phyloP scores from a whole-genome alignment of 2,888 invertebrate species.

The Drosophila heteroneura region DNA sequence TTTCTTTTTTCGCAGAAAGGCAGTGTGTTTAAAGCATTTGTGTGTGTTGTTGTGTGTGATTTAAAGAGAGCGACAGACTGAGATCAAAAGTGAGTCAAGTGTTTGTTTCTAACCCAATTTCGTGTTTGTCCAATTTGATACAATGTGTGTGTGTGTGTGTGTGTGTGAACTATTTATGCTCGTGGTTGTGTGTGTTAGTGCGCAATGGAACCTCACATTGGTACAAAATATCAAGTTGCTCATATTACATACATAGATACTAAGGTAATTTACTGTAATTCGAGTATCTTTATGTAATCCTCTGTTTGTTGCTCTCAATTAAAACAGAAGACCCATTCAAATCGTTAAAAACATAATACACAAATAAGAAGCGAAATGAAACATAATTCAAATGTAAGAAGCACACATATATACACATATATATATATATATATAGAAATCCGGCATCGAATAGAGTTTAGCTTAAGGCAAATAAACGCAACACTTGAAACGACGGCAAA shows the following conservation, averaged over 20 bases:
- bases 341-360: slow-evolving; percentile 15
- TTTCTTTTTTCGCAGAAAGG: slow-evolving; percentile 20
- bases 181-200: slow-evolving; percentile 45
- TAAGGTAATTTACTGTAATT: slow-evolving; percentile 15
- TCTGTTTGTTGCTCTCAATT: slow-evolving; percentile 31
- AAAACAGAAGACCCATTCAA: slow-evolving; percentile 16
- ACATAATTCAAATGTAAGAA: slow-evolving; percentile 4
- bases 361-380: slow-evolving; percentile 7
- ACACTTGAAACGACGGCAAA: slow-evolving; percentile 22
- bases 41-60: slow-evolving; percentile 8
- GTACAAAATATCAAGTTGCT: slow-evolving; percentile 12
- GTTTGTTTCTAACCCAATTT: slow-evolving; percentile 17
- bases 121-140: slow-evolving; percentile 51
- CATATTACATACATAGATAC: slow-evolving; percentile 13
- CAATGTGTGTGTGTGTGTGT: slow-evolving; percentile 45
- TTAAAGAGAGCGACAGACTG: slow-evolving; percentile 4
- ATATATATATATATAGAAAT: slow-evolving; percentile 8
- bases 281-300: slow-evolving; percentile 6
- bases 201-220: slow-evolving; percentile 65
- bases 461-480: slow-evolving; percentile 38
- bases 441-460: slow-evolving; percentile 33
- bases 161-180: slow-evolving; percentile 16
- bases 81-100: slow-evolving; percentile 3
- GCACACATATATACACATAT: background rate
- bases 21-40: slow-evolving; percentile 51